Base-by-base conservation (phyloP, 2,888 invertebrate species). In the Amphimallon solstitiale region DNA sequence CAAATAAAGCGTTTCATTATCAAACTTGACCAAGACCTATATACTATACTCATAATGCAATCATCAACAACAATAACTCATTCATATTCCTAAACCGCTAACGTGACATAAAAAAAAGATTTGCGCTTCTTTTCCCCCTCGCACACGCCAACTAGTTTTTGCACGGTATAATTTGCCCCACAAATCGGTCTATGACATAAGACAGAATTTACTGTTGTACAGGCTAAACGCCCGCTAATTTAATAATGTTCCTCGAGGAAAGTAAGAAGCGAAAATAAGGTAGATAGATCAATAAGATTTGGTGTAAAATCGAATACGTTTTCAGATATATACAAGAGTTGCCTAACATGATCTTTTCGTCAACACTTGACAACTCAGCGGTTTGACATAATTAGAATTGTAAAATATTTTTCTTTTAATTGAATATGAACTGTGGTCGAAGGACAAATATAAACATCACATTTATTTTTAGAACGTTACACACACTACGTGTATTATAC, bases 381-480 rank as follows among this genome's bases (percentile, higher is more conserved):
- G 5, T 5, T 9, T 29, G 29, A 59, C 45, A 45, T 43, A 43
- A 45, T 17, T 52, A 29, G 37, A 52, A 35, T 10, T 43, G 56
- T 43, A 17, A 43, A 29, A 45, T 29, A 45, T 59, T 59, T 51
- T 48, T n/a, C 6, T 51, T 43, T 61, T 43, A 40, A 63, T 43
- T 63, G 40, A 63, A 37, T 43, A 61, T 49, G 43, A 43, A 61
- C 48, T 51, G 19, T 14, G 29, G 12, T 29, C 43, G 48, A 66
- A 62, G 66, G 66, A 60, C 66, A 61, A 40, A 46, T 45, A 21
- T 61, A 66, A 52, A 45, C 66, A 66, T 66, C 66, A 66, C 52
- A 52, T 34, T 37, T 66, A 66, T 66, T 61, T 61, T 52, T 66
- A 66, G 61, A 60, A 48, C 51, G 51, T 60, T 61, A 51, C 49